Percentiles rank a stretch among this genome's conserved stretches.
Evolutionary conservation across 2,888 invertebrate genomes (phyloP).

Genomic region (Cryptocephalus primarius): DNA sequence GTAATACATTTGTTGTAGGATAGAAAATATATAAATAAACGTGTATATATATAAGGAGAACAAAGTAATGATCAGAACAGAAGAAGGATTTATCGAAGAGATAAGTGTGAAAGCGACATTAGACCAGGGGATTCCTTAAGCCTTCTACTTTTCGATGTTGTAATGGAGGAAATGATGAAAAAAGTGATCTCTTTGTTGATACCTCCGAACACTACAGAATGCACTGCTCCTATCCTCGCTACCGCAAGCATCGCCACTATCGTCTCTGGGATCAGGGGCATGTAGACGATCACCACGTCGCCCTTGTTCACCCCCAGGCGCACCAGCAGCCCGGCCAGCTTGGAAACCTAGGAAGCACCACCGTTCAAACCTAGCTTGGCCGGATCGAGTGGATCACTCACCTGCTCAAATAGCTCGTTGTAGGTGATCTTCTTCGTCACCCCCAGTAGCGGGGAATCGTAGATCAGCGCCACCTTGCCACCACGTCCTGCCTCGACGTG

Average conservation of each 20-base stretch:
- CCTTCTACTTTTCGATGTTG: no score
- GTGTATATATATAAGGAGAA: no score
- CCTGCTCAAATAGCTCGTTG: constrained; percentile 67
- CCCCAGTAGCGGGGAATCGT: constrained; percentile 83
- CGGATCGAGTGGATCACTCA: no score
- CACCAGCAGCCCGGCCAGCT: constrained; percentile 66
- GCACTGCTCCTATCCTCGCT: constrained; percentile 80
- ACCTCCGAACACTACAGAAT: constrained; percentile 92
- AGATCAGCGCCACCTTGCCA: constrained; percentile 68
- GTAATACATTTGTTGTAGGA: no score
- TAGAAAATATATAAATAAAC: no score
- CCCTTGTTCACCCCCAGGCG: constrained; percentile 70
- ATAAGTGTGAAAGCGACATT: no score
- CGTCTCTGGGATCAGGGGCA: constrained; percentile 90
- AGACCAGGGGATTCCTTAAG: no score
- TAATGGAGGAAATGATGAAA: no score
- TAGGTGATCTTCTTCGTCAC: constrained; percentile 70
- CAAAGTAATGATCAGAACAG: no score
- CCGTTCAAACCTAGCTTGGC: no score
- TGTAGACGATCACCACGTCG: constrained; percentile 82
- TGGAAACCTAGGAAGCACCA: constrained; percentile 38
- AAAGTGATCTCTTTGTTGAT: no score
- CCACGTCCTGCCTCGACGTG: constrained; percentile 75
- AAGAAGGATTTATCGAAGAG: no score
- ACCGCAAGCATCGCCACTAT: constrained; percentile 82